Evolutionary conservation across 2,888 invertebrate species (phyloP).

Genomic region (Pyralis farinalis): DNA sequence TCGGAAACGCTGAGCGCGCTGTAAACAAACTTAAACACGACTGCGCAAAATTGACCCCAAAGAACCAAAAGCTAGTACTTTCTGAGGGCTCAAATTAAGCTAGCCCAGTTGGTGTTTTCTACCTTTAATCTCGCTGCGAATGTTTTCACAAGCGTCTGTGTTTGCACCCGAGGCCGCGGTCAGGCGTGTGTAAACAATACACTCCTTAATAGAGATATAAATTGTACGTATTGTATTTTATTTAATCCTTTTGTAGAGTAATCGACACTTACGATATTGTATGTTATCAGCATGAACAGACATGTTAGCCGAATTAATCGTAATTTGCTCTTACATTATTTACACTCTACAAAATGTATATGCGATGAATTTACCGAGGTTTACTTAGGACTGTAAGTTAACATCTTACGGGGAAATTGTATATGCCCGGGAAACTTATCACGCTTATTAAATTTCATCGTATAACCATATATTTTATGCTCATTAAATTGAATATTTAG

Average conservation of each 20-base stretch:
- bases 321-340: constrained; percentile 25
- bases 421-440: neutral
- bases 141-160: constrained; percentile 70
- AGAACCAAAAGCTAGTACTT: constrained; percentile 13
- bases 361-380: constrained; percentile 13
- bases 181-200: constrained; percentile 72
- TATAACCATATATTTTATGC: constrained; percentile 1
- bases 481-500: constrained; percentile 8
- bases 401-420: constrained; percentile 29
- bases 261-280: constrained; percentile 55
- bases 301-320: constrained; percentile 31
- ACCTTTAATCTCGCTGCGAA: constrained; percentile 73
- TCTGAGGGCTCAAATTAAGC: constrained; percentile 32
- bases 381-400: constrained; percentile 42
- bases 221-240: constrained; percentile 68
- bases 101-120: constrained; percentile 49
- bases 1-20: constrained; percentile 72
- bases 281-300: constrained; percentile 54
- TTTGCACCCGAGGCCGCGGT: constrained; percentile 57
- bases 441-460: neutral
- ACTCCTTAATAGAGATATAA: constrained; percentile 78
- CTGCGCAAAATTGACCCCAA: constrained; percentile 36
- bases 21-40: constrained; percentile 69
- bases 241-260: constrained; percentile 68
- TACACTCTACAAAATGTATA: constrained; percentile 7